Conservation (phyloP, 2,797 vertebrate species). For the Melanogrammus aeglefinus region DNA sequence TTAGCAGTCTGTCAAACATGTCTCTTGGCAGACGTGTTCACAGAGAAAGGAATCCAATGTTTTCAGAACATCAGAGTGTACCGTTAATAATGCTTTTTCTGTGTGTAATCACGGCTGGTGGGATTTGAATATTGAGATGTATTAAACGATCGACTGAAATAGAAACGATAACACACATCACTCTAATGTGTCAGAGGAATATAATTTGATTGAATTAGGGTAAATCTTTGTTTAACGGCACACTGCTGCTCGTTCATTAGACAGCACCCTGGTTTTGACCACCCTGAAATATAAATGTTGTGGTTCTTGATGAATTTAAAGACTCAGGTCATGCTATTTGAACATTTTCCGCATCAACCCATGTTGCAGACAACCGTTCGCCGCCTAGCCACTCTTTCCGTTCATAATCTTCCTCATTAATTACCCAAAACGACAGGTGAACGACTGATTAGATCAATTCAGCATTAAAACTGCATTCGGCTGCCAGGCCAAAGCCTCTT, state of each 20-base stretch:
- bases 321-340: constrained; percentile 50
- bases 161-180: background rate
- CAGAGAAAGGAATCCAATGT: background rate
- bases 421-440: constrained; percentile 5
- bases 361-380: background rate
- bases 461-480: background rate
- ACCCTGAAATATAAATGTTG: constrained; percentile 48
- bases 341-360: constrained; percentile 12
- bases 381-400: constrained; percentile 20
- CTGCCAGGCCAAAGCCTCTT: background rate
- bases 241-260: background rate
- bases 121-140: too few species aligned
- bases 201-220: background rate
- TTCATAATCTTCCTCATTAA: constrained; percentile 25
- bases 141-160: too few species aligned
- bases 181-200: background rate
- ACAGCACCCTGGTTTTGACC: constrained; percentile 30
- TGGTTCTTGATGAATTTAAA: constrained; percentile 44
- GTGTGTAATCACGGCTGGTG: too few species aligned
- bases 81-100: too few species aligned
- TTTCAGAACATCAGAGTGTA: background rate
- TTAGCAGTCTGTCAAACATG: background rate
- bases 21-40: background rate
- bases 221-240: constrained; percentile 1
- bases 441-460: background rate